A percentile compares a stretch with the other conserved stretches of the same genome.
These are phyloP conservation scores for Lydus trimaculatus DNA, from an alignment of 2,888 invertebrate species.

Conservation along the genomic window DNA sequence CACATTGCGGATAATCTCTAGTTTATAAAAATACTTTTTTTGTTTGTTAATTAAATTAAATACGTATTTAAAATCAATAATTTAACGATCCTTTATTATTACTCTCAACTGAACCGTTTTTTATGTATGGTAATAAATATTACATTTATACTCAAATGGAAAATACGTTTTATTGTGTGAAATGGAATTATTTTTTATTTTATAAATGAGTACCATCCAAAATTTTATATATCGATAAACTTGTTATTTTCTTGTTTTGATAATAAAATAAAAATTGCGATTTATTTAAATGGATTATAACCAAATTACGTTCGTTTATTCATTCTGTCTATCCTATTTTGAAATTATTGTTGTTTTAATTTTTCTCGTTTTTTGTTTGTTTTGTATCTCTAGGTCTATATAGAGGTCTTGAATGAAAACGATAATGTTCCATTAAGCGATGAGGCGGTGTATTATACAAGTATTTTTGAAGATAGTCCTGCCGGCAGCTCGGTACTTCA, in stretches of 20 bases:
- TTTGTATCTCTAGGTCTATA: conserved; percentile 68
- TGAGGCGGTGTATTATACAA: conserved; percentile 84
- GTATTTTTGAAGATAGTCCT: conserved; percentile 81
- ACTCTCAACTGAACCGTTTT: neutral
- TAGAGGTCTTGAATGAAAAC: conserved; percentile 90
- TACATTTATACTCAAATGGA: neutral
- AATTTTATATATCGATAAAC: neutral
- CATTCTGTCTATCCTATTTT: neutral
- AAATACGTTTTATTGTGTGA: neutral
- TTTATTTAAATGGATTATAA: neutral
- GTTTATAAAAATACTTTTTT: too few species aligned
- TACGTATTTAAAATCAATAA: too few species aligned
- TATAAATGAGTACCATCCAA: neutral
- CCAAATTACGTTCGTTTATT: neutral
- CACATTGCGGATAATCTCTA: too few species aligned
- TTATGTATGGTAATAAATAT: neutral
- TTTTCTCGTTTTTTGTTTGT: neutral
- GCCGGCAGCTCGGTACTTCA: conserved; percentile 75
- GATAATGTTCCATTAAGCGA: conserved; percentile 93
- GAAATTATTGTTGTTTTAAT: neutral
- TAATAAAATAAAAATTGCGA: neutral
- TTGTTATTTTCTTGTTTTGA: neutral
- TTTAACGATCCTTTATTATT: too few species aligned
- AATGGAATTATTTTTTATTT: neutral
- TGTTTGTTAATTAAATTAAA: too few species aligned